Percentiles rank a stretch among this genome's conserved stretches.
These are phyloP conservation scores for Stomatorhinus ivindoensis DNA, from an alignment of 2,113 vertebrate genomes.

Conservation along the genomic window DNA sequence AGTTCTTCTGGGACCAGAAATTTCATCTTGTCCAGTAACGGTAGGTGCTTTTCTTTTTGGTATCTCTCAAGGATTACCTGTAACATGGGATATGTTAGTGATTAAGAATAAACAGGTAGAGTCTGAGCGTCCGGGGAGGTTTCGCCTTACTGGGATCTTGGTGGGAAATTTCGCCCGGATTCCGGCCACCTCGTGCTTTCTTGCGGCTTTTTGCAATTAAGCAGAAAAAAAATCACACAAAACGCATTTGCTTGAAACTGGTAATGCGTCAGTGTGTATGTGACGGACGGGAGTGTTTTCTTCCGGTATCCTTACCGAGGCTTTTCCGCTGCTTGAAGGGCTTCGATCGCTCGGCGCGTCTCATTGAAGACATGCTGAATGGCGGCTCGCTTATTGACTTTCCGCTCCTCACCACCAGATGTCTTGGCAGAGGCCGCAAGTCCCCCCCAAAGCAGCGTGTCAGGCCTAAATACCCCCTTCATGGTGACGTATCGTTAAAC, in stretches of 20 bases:
- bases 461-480: background rate
- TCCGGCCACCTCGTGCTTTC: conserved; percentile 74
- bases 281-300: background rate
- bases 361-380: conserved; percentile 54
- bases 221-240: background rate
- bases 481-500: background rate
- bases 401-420: background rate
- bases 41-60: conserved; percentile 68
- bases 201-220: conserved; percentile 52
- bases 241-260: background rate
- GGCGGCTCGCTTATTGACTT: background rate
- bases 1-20: conserved; percentile 83
- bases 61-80: conserved; percentile 84
- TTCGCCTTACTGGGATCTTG: conserved; percentile 70
- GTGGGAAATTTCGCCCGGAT: conserved; percentile 81
- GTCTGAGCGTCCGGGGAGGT: background rate
- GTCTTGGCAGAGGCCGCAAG: background rate
- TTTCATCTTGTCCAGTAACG: conserved; percentile 79
- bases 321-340: conserved; percentile 77
- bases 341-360: conserved; percentile 43
- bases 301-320: conserved; percentile 57
- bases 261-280: background rate
- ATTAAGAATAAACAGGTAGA: background rate
- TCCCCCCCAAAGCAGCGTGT: background rate
- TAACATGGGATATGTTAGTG: background rate